Evolutionary conservation across 2,113 vertebrate species (phyloP), one percentile per base, ranked within the genome.

Genomic region (Gymnocephalus cernua): DNA sequence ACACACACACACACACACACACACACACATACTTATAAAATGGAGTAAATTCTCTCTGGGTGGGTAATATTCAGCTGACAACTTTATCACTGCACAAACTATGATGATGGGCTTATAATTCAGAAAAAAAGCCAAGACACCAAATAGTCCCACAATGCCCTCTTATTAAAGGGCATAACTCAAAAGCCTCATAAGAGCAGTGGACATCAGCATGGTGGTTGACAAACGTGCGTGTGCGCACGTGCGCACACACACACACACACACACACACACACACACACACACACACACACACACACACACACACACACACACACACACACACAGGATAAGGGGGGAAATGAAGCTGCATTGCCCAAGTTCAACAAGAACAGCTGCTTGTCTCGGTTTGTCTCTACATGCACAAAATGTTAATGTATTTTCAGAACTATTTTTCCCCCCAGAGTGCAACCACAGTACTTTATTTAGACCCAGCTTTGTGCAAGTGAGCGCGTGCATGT

Each of bases 131-230:
- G 85, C 63, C 76, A 91, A 80, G 77, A 74, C 77, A 71, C 58
- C 66, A 73, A 77, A 86, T 51, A 71, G 32, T 80, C 87, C 80
- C 84, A 71, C 73, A 87, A 85, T 25, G 32, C 62, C 32, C 78
- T 83, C 84, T 90, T 92, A 92, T 93, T 90, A 89, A 91, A 90
- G 74, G 56, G 54, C 32, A 68, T 92, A 88, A 91, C 66, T 92
- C 90, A 91, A 85, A 93, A 76, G 57, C 70, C 82, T 77, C 59
- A 86, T 92, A 79, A 84, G 82, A 85, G 65, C 69, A 69, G 57
- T 74, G 67, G 68, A 25, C 54, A 79, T 50, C 21, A 59, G 53
- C 45, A 2, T 13, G 41, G 48, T 16, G 62, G 58, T 54, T 79
- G 74, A 53, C 61, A n/a, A n/a, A n/a, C n/a, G n/a, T n/a, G n/a